Base-by-base conservation (phyloP, 2,888 invertebrate genomes). In the Leptogaster cylindrica region DNA sequence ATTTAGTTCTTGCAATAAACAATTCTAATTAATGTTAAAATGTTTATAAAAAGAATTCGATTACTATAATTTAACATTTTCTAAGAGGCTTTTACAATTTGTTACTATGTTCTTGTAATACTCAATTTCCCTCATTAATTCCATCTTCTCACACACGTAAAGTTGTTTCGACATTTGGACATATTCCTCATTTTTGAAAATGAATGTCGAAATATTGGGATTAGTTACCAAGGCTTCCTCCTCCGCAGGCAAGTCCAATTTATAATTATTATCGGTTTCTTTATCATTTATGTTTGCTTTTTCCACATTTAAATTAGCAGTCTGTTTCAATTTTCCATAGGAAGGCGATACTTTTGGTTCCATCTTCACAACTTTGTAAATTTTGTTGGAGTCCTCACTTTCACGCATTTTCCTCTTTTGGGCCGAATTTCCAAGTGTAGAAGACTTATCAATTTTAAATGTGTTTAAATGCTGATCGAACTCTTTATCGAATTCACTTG, bases 81-180 rank as follows among this genome's bases (percentile, higher is more conserved):
- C 33, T n/a, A 65, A 4, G 2, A 50, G 1, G 7, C 18, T 23
- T 18, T 75, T 76, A 8, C 78, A 72, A 18, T 65, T 73, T 25
- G 41, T 68, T 0, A 79, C 18, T 10, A 73, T 51, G 0, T 69
- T 67, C 48, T 76, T 76, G 63, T 78, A 78, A 6, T 66, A 51
- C 7, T 55, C 52, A 2, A 78, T n/a, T 31, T 75, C 74, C 1
- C 71, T 68, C 2, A 74, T 2, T 16, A 79, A 41, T 8, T 72
- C 68, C 0, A 72, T 67, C 69, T 77, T 79, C 52, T 80, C 80
- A 0, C 69, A 58, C 10, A 77, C 8, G 69, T 79, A 81, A 18
- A 75, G 71, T 0, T 75, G 72, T 44, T 75, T 74, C 0, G 79
- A 74, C 81, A 81, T 80, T 74, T 81, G 79, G 1, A 81, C 75